phyloP scores from a whole-genome alignment of 2,113 vertebrate genomes.

The Forbesichthys agassizii region DNA sequence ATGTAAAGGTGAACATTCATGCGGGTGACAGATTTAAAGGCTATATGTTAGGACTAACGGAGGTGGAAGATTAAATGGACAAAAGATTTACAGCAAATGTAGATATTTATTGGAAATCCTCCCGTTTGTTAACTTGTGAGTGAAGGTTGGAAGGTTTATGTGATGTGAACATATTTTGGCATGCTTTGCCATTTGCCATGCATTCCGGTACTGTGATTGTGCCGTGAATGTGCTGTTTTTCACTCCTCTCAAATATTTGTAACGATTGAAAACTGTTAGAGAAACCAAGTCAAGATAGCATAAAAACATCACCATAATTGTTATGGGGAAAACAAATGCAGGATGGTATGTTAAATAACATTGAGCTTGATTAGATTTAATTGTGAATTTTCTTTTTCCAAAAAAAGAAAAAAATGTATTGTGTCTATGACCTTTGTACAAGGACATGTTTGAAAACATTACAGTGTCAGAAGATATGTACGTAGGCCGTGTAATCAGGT shows the following conservation, averaged over 20 bases:
- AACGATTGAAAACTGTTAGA: constrained; percentile 56
- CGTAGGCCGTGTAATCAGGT: constrained; percentile 32
- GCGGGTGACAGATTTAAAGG: too few relatives aligned
- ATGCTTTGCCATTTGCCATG: constrained; percentile 63
- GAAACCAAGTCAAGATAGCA: constrained; percentile 41
- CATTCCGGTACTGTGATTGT: constrained; percentile 71
- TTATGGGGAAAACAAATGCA: constrained; percentile 48
- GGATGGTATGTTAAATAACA: constrained; percentile 33
- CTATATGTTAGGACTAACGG: too few relatives aligned
- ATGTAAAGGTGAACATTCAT: too few relatives aligned
- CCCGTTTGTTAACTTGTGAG: not conserved
- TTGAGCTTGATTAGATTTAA: constrained; percentile 51
- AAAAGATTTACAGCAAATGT: too few relatives aligned
- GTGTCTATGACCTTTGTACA: constrained; percentile 38
- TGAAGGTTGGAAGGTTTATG: constrained; percentile 15
- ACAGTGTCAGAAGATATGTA: constrained; percentile 44
- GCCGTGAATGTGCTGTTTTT: constrained; percentile 73
- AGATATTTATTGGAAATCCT: too few relatives aligned
- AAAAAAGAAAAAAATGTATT: constrained; percentile 24
- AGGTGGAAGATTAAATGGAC: too few relatives aligned
- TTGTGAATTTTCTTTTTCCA: constrained; percentile 48
- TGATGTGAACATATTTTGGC: constrained; percentile 36
- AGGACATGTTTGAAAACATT: constrained; percentile 32
- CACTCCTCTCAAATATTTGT: constrained; percentile 61
- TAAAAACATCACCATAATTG: constrained; percentile 20